Evolutionary conservation across 1,140 invertebrate species (phyloP), one percentile per base, ranked within the genome.

Genomic region (Portunus trituberculatus): DNA sequence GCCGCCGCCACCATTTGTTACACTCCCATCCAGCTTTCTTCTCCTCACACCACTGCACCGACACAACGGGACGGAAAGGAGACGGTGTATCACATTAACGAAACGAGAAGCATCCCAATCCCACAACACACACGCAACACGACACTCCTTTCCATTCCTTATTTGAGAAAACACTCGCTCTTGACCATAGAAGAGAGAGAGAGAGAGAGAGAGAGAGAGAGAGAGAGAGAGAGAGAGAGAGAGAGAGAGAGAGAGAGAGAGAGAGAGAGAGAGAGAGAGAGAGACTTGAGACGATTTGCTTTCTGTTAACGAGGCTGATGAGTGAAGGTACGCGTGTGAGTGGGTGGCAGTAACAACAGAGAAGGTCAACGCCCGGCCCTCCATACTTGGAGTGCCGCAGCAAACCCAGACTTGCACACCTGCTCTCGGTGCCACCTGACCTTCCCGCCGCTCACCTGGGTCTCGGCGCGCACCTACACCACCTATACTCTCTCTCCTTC

Each of bases 331-430:
- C 25, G n/a, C n/a, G 67, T 76, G 67, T 25, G 67, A n/a, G 67
- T 76, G 67, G 67, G 67, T 76, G 67, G 20, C 67, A 76, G 67
- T n/a, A 76, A 76, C 25, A 76, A 25, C 3, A n/a, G 67, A 25
- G 16, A 12, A 76, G 67, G 67, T 76, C 67, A 76, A 76, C 25
- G 67, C 67, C 67, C 25, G 20, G 25, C 25, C 20, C 67, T 7
- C 67, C 67, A 76, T 76, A 76, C 67, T 76, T n/a, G 67, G 67
- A 76, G 67, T 76, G 67, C 67, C 67, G 67, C 67, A n/a, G 67
- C 20, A 76, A n/a, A 76, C 67, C 67, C 67, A 25, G 67, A 25
- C 67, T 20, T 20, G 67, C 67, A 76, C 67, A 76, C 67, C 67
- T 76, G 67, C 20, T 20, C 67, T 76, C 20, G 20, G 67, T 76